phyloP scores from a whole-genome alignment of 2,797 vertebrate genomes.

The Alfaro cultratus region DNA sequence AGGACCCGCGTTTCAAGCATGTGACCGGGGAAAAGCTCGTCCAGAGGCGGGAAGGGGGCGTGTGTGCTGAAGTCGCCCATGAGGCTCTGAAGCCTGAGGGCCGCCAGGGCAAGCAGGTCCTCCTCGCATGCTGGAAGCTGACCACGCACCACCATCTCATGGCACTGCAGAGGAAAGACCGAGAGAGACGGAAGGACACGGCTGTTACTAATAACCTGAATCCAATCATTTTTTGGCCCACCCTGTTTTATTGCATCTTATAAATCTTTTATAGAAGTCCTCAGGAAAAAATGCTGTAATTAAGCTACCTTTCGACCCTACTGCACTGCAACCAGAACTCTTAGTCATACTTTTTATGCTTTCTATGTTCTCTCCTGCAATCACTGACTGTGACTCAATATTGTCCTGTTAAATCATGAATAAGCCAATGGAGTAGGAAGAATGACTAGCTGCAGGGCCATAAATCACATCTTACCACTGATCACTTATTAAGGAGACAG shows the following conservation, averaged over 20 bases:
- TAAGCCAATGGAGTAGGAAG: slow-evolving; percentile 43
- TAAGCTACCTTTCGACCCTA: slow-evolving; percentile 55
- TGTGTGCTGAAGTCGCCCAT: slow-evolving; percentile 89
- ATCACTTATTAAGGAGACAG: slow-evolving; percentile 10
- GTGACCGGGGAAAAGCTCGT: slow-evolving; percentile 84
- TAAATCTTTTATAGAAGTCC: slow-evolving; percentile 67
- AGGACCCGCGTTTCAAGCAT: slow-evolving; percentile 79
- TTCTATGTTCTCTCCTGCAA: slow-evolving; percentile 55
- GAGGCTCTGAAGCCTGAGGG: slow-evolving; percentile 89
- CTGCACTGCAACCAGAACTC: slow-evolving; percentile 54
- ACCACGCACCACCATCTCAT: slow-evolving; percentile 90
- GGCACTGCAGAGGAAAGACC: slow-evolving; percentile 77
- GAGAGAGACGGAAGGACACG: slow-evolving; percentile 34
- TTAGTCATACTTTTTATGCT: slow-evolving; percentile 64
- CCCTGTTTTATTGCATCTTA: slow-evolving; percentile 66
- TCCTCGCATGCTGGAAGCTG: slow-evolving; percentile 89
- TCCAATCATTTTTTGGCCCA: slow-evolving; percentile 49
- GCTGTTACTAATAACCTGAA: slow-evolving; percentile 49
- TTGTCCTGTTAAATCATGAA: slow-evolving; percentile 48
- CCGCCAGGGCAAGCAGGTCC: slow-evolving; percentile 87
- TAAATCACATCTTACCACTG: slow-evolving; percentile 35
- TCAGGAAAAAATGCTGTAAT: slow-evolving; percentile 64
- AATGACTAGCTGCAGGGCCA: slow-evolving; percentile 45
- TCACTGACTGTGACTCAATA: slow-evolving; percentile 31
- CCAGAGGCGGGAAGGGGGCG: slow-evolving; percentile 83